Conservation (phyloP, 2,888 invertebrate species). For the Malachius bipustulatus region DNA sequence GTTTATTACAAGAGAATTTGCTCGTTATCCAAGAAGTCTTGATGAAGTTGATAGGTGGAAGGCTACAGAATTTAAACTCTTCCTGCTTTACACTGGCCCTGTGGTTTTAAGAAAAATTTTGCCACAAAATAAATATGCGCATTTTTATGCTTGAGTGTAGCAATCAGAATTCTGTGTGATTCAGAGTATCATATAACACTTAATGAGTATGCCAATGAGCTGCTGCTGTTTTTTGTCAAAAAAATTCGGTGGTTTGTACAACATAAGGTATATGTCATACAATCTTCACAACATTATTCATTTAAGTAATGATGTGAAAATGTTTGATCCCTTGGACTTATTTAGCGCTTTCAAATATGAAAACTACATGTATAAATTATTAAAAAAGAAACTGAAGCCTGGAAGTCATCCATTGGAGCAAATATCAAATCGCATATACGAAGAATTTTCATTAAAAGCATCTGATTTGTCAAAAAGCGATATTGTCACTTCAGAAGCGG, state of each 20-base stretch:
- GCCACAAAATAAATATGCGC: conserved; percentile 13
- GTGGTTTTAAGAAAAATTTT: conserved; percentile 17
- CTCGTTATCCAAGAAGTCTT: conserved; percentile 17
- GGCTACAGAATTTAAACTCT: conserved; percentile 18
- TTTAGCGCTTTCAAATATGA: conserved; percentile 20
- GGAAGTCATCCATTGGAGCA: conserved; percentile 15
- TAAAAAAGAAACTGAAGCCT: conserved; percentile 16
- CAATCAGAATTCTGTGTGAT: conserved; percentile 17
- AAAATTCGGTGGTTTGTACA: conserved; percentile 17
- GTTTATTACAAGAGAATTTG: conserved; percentile 16
- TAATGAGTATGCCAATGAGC: conserved; percentile 12
- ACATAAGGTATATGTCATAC: no score
- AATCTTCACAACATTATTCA: conserved; percentile 21
- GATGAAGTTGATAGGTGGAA: conserved; percentile 17
- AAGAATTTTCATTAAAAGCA: no score
- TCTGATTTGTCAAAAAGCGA: no score
- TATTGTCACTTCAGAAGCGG: no score
- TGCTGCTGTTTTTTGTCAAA: conserved; percentile 19
- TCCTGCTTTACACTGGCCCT: conserved; percentile 19
- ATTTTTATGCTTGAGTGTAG: conserved; percentile 19
- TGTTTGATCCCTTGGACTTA: conserved; percentile 17
- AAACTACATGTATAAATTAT: conserved; percentile 16
- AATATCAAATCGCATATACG: no score
- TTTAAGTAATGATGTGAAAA: conserved; percentile 16
- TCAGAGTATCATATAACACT: conserved; percentile 9